phyloP scores from a whole-genome alignment of 1,140 invertebrate species.

The Aphis craccivora region DNA sequence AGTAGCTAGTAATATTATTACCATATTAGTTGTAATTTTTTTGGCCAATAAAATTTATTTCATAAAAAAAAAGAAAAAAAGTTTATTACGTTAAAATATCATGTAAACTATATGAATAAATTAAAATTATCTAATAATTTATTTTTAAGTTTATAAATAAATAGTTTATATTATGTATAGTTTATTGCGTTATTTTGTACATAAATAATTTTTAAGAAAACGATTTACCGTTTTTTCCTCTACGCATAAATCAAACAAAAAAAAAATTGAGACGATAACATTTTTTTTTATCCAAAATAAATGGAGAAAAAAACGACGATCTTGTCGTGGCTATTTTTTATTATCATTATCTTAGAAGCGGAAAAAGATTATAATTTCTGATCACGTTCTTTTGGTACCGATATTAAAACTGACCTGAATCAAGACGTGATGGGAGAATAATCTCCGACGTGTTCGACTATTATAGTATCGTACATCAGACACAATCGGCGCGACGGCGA shows the following conservation, averaged over 20 bases:
- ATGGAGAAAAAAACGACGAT: not conserved
- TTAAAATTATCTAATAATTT: not conserved
- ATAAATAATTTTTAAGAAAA: not conserved
- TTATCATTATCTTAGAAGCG: not conserved
- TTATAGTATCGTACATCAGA: not conserved
- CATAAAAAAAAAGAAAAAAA: not conserved
- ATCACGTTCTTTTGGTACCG: not conserved
- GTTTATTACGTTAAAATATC: not conserved
- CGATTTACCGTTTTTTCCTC: not conserved
- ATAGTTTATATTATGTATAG: too few relatives aligned
- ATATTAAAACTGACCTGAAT: conserved; percentile 29
- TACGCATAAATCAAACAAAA: not conserved
- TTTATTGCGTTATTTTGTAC: not conserved
- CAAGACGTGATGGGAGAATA: conserved; percentile 9
- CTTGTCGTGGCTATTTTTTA: not conserved
- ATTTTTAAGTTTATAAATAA: not conserved
- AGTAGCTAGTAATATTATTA: not conserved
- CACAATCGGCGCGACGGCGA: conserved; percentile 20
- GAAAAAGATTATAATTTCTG: not conserved
- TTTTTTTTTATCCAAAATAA: not conserved
- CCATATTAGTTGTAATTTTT: not conserved
- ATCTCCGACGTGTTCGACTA: conserved; percentile 22
- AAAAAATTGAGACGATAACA: not conserved
- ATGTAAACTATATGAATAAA: not conserved
- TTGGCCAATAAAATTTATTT: not conserved